Percentiles rank a stretch among this genome's conserved stretches.
Conservation (phyloP, 2,113 vertebrate genomes). For the Meles meles region DNA sequence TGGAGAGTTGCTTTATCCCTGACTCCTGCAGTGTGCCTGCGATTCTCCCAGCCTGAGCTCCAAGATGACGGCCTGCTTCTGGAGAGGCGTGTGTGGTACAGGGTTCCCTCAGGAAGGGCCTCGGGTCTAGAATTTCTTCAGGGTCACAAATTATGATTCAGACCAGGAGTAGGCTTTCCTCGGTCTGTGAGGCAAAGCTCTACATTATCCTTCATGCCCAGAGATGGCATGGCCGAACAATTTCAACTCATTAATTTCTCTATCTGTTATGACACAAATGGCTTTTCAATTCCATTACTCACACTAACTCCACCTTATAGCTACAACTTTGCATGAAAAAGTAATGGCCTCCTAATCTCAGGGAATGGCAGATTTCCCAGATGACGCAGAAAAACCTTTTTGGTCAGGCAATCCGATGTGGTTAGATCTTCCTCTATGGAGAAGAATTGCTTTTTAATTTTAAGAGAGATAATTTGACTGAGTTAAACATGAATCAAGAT, state of each 20-base stretch:
- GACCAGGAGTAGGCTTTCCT: not conserved
- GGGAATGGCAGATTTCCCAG: conserved; percentile 61
- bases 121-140: conserved; percentile 16
- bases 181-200: not conserved
- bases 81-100: not conserved
- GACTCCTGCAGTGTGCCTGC: not conserved
- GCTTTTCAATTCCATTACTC: conserved; percentile 57
- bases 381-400: conserved; percentile 64
- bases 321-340: conserved; percentile 52
- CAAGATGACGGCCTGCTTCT: not conserved
- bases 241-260: conserved; percentile 15
- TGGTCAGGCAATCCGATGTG: conserved; percentile 67
- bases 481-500: conserved; percentile 73
- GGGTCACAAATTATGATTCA: not conserved
- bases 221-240: not conserved
- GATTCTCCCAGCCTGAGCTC: not conserved
- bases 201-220: not conserved
- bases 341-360: conserved; percentile 52
- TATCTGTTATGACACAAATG: conserved; percentile 42
- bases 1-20: not conserved
- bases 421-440: conserved; percentile 57
- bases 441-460: conserved; percentile 63
- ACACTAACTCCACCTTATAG: conserved; percentile 12
- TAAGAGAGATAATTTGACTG: conserved; percentile 68
- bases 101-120: not conserved